Conservation (phyloP, 2,113 vertebrate genomes). For the Paraplagusia blochii region DNA sequence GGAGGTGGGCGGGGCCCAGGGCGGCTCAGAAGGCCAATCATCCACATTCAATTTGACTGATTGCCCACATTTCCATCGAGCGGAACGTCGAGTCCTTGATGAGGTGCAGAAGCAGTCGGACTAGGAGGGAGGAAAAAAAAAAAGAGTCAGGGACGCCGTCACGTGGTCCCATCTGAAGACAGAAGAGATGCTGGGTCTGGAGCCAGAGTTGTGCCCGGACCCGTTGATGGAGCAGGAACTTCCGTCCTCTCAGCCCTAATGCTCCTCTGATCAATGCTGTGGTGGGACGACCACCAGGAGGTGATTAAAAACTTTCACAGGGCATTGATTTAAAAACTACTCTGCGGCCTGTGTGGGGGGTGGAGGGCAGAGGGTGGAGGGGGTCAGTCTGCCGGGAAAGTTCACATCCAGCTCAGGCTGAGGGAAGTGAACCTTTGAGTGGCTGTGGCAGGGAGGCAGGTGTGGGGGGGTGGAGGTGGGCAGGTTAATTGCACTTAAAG, state of each 20-base stretch:
- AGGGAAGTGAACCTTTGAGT: conserved; percentile 52
- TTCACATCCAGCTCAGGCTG: conserved; percentile 30
- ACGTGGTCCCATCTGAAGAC: conserved; percentile 11
- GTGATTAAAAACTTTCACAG: conserved; percentile 66
- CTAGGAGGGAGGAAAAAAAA: conserved; percentile 9
- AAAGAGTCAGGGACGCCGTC: no score
- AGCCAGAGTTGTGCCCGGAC: conserved; percentile 51
- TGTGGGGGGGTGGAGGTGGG: conserved; percentile 55
- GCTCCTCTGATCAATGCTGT: conserved; percentile 67
- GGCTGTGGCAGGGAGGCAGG: conserved; percentile 54
- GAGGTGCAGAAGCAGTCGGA: conserved; percentile 6
- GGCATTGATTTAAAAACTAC: conserved; percentile 68
- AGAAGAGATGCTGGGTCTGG: conserved; percentile 41
- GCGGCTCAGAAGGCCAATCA: conserved; percentile 56
- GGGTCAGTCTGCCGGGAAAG: conserved; percentile 44
- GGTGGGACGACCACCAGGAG: conserved; percentile 61
- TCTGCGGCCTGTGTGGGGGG: conserved; percentile 52
- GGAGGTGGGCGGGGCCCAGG: conserved; percentile 63
- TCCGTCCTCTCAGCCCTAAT: conserved; percentile 65
- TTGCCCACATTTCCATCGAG: conserved; percentile 70
- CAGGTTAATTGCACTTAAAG: conserved; percentile 84
- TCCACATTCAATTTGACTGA: conserved; percentile 73
- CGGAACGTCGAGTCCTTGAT: conserved; percentile 57
- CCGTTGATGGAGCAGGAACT: conserved; percentile 55
- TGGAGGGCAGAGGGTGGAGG: conserved; percentile 48